Percentiles rank a stretch among this genome's conserved stretches.
Conservation (phyloP, 2,797 vertebrate species). For the Nyctibius grandis region DNA sequence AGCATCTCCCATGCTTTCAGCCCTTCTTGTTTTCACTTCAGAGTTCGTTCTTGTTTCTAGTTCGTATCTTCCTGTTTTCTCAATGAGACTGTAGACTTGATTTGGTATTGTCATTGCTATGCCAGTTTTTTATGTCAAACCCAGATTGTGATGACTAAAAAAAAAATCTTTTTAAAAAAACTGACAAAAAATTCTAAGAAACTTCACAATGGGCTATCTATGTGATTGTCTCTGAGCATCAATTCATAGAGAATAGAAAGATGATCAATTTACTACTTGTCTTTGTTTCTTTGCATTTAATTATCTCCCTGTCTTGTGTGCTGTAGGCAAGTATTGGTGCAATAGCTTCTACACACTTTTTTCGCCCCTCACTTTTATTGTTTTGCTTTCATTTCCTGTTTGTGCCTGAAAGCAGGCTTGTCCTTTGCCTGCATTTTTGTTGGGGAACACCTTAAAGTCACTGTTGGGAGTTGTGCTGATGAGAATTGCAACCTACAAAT, state of each 20-base stretch:
- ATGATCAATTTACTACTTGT: background rate
- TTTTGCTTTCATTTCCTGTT: slow-evolving; percentile 38
- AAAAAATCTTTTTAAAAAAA: background rate
- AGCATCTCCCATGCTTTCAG: background rate
- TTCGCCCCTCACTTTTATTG: background rate
- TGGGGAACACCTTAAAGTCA: background rate
- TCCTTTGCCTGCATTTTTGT: background rate
- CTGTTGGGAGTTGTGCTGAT: background rate
- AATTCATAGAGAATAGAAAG: background rate
- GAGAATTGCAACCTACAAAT: background rate
- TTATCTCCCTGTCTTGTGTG: background rate
- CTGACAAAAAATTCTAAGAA: background rate
- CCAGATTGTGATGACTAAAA: background rate
- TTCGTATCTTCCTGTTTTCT: background rate
- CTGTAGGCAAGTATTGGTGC: background rate
- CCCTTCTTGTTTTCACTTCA: background rate
- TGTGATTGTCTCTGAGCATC: background rate
- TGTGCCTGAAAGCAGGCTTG: background rate
- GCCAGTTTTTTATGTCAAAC: background rate
- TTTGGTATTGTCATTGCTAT: background rate
- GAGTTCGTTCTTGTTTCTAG: background rate
- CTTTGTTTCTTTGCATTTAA: background rate
- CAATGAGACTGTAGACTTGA: background rate
- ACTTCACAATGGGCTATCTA: background rate
- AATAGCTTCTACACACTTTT: background rate